Evolutionary conservation across 2,113 vertebrate species (phyloP).

Genomic region (Phocoena phocoena): DNA sequence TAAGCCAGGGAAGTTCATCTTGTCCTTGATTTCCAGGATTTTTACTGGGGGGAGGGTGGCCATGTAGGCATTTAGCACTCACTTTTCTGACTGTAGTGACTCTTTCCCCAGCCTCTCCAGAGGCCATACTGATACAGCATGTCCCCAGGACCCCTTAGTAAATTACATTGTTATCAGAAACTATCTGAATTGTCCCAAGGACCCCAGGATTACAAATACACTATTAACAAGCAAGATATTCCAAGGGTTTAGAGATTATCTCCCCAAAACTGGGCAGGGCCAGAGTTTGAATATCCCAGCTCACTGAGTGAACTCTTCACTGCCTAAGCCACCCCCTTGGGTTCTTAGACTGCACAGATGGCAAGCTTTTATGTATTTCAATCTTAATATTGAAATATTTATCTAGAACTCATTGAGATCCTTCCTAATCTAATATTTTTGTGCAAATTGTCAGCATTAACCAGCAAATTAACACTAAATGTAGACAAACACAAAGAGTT

Average conservation of each 20-base stretch:
- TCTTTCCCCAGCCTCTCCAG: background rate
- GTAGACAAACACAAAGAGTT: background rate
- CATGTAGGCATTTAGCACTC: background rate
- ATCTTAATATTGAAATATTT: background rate
- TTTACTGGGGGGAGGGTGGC: rapidly evolving
- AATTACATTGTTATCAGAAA: background rate
- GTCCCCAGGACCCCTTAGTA: background rate
- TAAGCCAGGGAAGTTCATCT: background rate
- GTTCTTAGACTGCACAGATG: background rate
- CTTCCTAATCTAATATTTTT: background rate
- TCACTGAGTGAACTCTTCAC: background rate
- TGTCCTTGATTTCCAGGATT: background rate
- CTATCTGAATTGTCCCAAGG: background rate
- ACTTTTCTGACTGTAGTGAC: background rate
- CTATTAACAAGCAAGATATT: background rate
- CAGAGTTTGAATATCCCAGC: background rate
- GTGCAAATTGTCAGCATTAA: background rate
- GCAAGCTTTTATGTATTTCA: background rate
- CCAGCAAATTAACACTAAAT: background rate
- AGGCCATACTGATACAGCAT: background rate
- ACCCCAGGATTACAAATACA: background rate
- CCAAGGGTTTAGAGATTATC: background rate
- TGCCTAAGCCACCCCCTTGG: background rate
- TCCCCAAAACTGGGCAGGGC: background rate
- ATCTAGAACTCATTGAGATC: background rate